Evolutionary conservation across 2,888 invertebrate genomes (phyloP), one percentile per base, ranked within the genome.

Genomic region (Lagria hirta): DNA sequence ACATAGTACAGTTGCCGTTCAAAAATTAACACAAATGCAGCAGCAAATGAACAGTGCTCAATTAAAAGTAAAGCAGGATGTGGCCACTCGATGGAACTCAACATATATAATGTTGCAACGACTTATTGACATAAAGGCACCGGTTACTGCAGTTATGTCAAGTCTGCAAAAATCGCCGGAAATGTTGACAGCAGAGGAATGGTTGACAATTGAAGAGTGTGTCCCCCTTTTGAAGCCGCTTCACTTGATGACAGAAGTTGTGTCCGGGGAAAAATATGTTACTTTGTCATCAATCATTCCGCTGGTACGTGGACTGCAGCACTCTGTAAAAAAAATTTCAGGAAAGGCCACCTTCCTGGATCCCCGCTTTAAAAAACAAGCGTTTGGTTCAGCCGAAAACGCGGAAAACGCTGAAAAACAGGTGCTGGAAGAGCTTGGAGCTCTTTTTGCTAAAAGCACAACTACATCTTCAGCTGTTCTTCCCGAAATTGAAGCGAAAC

Each of bases 1-100:
- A 29, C 55, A 58, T 26, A 60, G 57, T 36, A 48, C 45, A 21
- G 7, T 46, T 12, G 57, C 58, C 8, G 23, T 34, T 10, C 43
- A 51, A 33, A 61, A 57, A 50, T 34, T 62, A 6, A 51, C 45
- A 48, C 23, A 18, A 2, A 29, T 48, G 4, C 59, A 62, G 41
- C 14, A 41, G 18, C 55, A 59, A 43, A 51, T 57, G 53, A 16
- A 26, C 27, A 6, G 48, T 7, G 42, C 50, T 6, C 11, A 44
- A 4, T 37, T 58, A 28, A 59, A 62, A 53, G 43, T 63, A 2
- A 60, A 60, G 41, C 55, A 56, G 37, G 58, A 59, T 36, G 55
- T 57, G 1, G 21, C 23, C n/a, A 58, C 53, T 13, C 29, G 54
- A n/a, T 61, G 60, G 58, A 61, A 58, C 20, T 53, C 50, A 4